Evolutionary conservation across 1,140 invertebrate species (phyloP).

Genomic region (Drosophila burlai): DNA sequence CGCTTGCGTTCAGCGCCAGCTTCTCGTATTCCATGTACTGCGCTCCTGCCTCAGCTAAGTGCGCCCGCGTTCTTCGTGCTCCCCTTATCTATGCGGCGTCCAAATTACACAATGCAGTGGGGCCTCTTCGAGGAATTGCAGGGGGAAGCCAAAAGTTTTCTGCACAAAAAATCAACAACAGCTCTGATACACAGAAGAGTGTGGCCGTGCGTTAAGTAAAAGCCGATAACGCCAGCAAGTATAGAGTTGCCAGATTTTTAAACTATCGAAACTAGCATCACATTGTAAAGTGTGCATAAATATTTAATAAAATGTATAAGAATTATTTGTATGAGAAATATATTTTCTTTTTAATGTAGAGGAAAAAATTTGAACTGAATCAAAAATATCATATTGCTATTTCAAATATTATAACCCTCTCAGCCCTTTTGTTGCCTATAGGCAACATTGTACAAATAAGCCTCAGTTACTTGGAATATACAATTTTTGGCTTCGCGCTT

Average conservation of each 20-base stretch:
- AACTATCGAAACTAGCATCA: background rate
- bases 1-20: conserved; percentile 42
- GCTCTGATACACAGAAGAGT: conserved; percentile 54
- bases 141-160: conserved; percentile 57
- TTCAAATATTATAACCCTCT: no score
- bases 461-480: no score
- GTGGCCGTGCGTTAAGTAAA: background rate
- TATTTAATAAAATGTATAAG: no score
- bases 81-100: background rate
- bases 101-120: conserved; percentile 29
- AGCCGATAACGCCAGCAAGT: background rate
- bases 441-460: no score
- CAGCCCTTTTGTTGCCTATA: no score
- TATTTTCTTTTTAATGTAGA: no score
- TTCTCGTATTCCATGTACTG: conserved; percentile 67
- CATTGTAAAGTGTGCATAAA: no score
- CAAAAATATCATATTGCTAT: no score
- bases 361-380: no score
- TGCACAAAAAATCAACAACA: conserved; percentile 76
- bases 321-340: no score
- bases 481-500: no score
- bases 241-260: background rate
- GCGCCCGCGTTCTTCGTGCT: background rate
- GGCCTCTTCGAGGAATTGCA: background rate
- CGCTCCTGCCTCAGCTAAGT: background rate